Conservation (phyloP, 2,113 vertebrate species). For the Equus quagga region DNA sequence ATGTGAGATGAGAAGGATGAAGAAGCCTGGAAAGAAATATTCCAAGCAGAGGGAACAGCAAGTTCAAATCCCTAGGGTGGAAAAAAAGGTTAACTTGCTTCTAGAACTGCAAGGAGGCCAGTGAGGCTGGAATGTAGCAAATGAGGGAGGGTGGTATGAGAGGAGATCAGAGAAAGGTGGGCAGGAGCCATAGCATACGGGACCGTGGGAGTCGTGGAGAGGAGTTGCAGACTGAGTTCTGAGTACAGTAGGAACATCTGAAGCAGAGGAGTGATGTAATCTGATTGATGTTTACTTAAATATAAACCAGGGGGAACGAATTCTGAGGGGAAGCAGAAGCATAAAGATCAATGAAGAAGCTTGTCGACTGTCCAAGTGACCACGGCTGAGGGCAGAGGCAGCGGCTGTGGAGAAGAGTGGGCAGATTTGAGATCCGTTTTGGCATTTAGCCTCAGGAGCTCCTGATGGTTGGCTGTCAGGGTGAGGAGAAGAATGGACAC, state of each 20-base stretch:
- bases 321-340: background rate
- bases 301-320: background rate
- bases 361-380: background rate
- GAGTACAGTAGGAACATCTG: background rate
- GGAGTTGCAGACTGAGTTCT: background rate
- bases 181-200: fast-evolving
- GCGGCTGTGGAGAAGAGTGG: background rate
- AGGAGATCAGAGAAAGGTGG: background rate
- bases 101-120: background rate
- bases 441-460: background rate
- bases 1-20: background rate
- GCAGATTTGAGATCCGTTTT: background rate
- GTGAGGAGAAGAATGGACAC: background rate
- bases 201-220: too few relatives aligned
- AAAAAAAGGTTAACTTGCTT: background rate
- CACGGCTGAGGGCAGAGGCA: background rate
- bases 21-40: background rate
- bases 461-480: background rate
- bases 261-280: background rate
- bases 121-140: background rate
- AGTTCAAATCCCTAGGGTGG: too few relatives aligned
- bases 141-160: background rate
- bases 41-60: background rate
- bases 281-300: background rate
- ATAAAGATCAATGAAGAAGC: background rate